A percentile compares a stretch with the other conserved stretches of the same genome.
phyloP scores from a whole-genome alignment of 2,113 vertebrate genomes.

The Semicossyphus pulcher region DNA sequence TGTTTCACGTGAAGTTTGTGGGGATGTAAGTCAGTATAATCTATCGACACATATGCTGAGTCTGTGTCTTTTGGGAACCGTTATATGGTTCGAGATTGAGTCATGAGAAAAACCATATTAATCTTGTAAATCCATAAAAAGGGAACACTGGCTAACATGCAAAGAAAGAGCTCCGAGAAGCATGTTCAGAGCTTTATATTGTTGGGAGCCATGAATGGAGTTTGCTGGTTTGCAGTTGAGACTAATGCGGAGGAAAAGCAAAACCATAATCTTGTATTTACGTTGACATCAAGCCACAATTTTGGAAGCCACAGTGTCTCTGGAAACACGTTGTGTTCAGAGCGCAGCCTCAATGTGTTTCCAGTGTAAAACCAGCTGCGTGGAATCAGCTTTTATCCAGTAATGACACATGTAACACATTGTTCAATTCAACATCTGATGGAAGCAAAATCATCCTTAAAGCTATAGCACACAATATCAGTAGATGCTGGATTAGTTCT shows the following conservation, averaged over 20 bases:
- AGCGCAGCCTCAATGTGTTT: slow-evolving; percentile 7
- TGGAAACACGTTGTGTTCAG: slow-evolving; percentile 2
- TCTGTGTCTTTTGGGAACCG: neutral
- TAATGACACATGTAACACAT: slow-evolving; percentile 21
- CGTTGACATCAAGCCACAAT: slow-evolving; percentile 23
- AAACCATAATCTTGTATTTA: slow-evolving; percentile 13
- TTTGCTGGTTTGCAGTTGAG: slow-evolving; percentile 14
- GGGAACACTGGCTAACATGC: neutral
- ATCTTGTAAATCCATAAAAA: slow-evolving; percentile 21
- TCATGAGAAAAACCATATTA: slow-evolving; percentile 19
- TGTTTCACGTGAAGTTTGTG: slow-evolving; percentile 44
- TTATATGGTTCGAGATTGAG: neutral
- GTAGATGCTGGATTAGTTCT: neutral
- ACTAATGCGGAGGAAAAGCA: slow-evolving; percentile 31
- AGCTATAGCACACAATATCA: neutral
- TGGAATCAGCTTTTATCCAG: slow-evolving; percentile 34
- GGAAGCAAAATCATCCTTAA: neutral
- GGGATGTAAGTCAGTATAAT: neutral
- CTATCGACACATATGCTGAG: neutral
- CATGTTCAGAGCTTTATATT: neutral
- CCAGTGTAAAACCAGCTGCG: slow-evolving; percentile 28
- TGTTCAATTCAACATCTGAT: slow-evolving; percentile 11
- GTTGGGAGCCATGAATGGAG: neutral
- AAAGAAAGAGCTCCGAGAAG: neutral
- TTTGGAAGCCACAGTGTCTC: slow-evolving; percentile 17